Conservation (phyloP, 2,113 vertebrate species). For the Strix aluco region DNA sequence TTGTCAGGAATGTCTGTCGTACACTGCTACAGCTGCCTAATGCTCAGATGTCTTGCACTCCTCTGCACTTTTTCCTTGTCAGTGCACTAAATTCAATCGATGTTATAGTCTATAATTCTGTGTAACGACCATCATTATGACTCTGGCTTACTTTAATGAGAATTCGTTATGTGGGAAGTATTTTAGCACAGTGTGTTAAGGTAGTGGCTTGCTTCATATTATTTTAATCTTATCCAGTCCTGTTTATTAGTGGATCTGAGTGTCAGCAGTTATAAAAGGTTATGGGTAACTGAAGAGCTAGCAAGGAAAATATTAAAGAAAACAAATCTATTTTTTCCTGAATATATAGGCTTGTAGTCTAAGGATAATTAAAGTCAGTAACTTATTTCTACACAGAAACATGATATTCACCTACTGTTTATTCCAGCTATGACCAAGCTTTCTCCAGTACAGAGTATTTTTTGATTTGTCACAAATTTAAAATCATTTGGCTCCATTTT, state of each 20-base stretch:
- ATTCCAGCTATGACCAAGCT: background rate
- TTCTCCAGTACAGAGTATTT: background rate
- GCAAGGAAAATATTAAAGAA: background rate
- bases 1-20: slow-evolving; percentile 81
- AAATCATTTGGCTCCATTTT: background rate
- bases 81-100: slow-evolving; percentile 66
- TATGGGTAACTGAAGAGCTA: background rate
- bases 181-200: slow-evolving; percentile 12
- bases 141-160: slow-evolving; percentile 68
- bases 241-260: background rate
- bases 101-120: slow-evolving; percentile 70
- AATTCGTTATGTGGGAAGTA: slow-evolving; percentile 50
- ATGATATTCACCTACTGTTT: background rate
- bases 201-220: background rate
- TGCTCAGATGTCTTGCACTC: slow-evolving; percentile 74
- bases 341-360: background rate
- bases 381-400: background rate
- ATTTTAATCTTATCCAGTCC: background rate
- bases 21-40: slow-evolving; percentile 77
- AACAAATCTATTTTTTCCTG: background rate
- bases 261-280: background rate
- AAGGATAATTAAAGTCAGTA: background rate
- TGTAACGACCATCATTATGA: slow-evolving; percentile 75
- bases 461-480: background rate
- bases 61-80: slow-evolving; percentile 71